Conservation (phyloP, 2,888 invertebrate species). For the Papilio gigon region DNA sequence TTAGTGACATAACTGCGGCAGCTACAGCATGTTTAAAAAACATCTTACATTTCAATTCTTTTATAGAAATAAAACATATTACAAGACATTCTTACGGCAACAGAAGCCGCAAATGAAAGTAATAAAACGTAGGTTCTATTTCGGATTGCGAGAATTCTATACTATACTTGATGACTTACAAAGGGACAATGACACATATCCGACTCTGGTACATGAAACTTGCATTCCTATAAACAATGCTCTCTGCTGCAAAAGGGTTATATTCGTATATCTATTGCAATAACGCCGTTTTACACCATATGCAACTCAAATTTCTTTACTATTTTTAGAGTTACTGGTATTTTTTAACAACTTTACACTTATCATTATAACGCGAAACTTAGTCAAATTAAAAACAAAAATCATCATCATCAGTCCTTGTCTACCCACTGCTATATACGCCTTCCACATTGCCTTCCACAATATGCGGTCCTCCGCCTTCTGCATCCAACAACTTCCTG, state of each 20-base stretch:
- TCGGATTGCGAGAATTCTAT: neutral
- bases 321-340: too few relatives aligned
- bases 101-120: neutral
- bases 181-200: constrained; percentile 10
- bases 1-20: neutral
- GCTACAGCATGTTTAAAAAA: neutral
- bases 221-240: constrained; percentile 11
- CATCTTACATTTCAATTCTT: neutral
- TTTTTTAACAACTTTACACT: too few relatives aligned
- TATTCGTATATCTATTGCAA: neutral
- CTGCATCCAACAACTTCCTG: too few relatives aligned
- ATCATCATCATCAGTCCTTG: too few relatives aligned
- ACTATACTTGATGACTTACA: constrained; percentile 4
- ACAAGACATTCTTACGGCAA: neutral
- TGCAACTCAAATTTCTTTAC: neutral
- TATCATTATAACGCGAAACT: too few relatives aligned
- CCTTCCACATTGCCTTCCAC: too few relatives aligned
- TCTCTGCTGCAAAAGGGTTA: neutral
- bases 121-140: neutral
- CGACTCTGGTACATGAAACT: neutral
- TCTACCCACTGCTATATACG: too few relatives aligned
- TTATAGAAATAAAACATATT: neutral
- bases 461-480: too few relatives aligned
- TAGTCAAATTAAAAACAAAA: too few relatives aligned
- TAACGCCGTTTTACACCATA: neutral